Base-by-base conservation (phyloP, 1,140 invertebrate species). In the Cherax quadricarinatus region DNA sequence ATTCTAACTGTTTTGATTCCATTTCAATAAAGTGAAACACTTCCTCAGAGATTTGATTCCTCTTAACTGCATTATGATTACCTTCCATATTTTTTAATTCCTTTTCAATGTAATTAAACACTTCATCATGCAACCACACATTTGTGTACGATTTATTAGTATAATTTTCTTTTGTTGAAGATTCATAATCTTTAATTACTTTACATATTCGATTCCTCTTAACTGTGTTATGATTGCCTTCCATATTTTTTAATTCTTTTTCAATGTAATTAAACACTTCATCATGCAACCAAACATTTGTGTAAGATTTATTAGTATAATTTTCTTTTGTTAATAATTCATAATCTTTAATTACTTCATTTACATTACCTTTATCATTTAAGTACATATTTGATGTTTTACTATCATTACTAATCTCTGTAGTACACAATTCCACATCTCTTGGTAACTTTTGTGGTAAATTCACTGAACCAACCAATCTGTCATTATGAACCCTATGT, bases 241-340 rank as follows among this genome's bases (percentile, higher is more conserved):
- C 82, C 81, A 90, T 6, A 2, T 90, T 79, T 21, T 84, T 73
- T 70, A 89, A 60, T 41, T 90, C 88, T 41, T 78, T 57, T 48
- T 90, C 88, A 21, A 90, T 82, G 16, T 85, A 81, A 73, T 48
- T 66, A 24, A 84, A 57, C 1, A 90, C 81, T 51, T 53, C 85
- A 49, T 90, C 88, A 16, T 90, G 81, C 82, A 75, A 60, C 88
- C 88, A 90, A 0, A 90, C 48, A 62, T 90, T 90, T 41, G 82
- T 53, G 49, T 30, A 57, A 14, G 53, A 57, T 57, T 14, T 9
- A 14, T 53, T 21, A 14, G 6, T n/a, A 21, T 6, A 48, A 82
- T 53, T 53, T 82, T 75, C 62, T 16, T 16, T 21, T 78, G 60
- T n/a, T 75, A 41, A 10, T 66, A 6, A 1, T 82, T 30, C 51